Evolutionary conservation across 2,888 invertebrate species (phyloP), one percentile per base, ranked within the genome.

Genomic region (Exephanes ischioxanthus): DNA sequence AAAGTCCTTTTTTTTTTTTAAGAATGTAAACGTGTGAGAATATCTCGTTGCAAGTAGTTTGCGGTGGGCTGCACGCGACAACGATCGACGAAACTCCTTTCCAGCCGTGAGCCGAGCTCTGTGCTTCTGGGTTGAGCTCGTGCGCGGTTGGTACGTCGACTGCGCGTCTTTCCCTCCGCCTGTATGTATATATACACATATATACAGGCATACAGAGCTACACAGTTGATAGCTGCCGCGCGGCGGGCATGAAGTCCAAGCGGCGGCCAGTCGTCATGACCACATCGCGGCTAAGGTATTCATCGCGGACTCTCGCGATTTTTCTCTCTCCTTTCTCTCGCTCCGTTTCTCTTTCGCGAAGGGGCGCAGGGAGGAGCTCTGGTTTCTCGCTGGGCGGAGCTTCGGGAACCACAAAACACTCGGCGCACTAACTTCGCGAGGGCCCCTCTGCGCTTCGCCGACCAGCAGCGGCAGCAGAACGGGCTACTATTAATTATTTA

Each of bases 401-500:
- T 90, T 93, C 91, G 88, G 88, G 80, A 86, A 87, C 88, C 87
- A 86, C 88, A 87, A 88, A 88, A 88, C 83, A 87, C 84, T 80
- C 83, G 85, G 76, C 78, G 81, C n/a, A 79, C 86, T 73, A 51
- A 85, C 51, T 80, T 83, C 71, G 77, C 78, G 77, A 58, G 80
- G 83, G 80, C 77, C 86, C 80, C 79, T 71, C 81, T 79, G 82
- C 77, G 53, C 67, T 67, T 67, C 61, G 41, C 77, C 67, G 79
- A 78, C 75, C 76, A 68, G 77, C 86, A 68, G 82, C 87, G 86
- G 91, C 90, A 89, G 90, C 91, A 90, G 67, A 92, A 92, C 89
- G 91, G 91, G 93, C 93, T 92, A 92, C 93, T 93, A 93, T 93
- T 93, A 93, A 93, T 93, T 93, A 93, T 93, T 93, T 93, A 93